Percentiles rank a stretch among this genome's conserved stretches.
phyloP scores from a whole-genome alignment of 1,140 invertebrate genomes.

The Drosophila neocordata region DNA sequence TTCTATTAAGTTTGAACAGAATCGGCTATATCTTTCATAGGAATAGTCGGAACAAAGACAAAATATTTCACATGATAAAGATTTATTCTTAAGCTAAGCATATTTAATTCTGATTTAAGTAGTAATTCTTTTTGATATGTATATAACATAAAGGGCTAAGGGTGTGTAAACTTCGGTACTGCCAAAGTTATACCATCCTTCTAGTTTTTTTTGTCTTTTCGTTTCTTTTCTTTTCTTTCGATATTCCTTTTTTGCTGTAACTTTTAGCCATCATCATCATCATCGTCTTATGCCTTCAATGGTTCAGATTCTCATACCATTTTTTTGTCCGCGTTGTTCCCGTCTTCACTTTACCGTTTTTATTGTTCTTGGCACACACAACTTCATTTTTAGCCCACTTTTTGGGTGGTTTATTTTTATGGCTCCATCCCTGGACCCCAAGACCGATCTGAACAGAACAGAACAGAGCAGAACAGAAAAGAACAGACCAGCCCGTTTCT shows the following conservation, averaged over 20 bases:
- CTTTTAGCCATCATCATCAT: slow-evolving; percentile 66
- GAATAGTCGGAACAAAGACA: no score
- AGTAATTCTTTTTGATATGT: no score
- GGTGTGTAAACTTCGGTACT: no score
- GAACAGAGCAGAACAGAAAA: neutral
- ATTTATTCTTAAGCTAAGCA: no score
- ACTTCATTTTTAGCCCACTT: slow-evolving; percentile 78
- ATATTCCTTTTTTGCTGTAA: slow-evolving; percentile 55
- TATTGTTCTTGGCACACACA: slow-evolving; percentile 78
- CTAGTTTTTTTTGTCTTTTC: neutral
- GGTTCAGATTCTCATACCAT: neutral
- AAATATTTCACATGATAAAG: no score
- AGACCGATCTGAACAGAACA: neutral
- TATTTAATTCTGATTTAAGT: no score
- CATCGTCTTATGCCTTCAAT: slow-evolving; percentile 3
- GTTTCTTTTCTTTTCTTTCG: slow-evolving; percentile 30
- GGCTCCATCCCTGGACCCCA: slow-evolving; percentile 57
- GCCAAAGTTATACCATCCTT: no score
- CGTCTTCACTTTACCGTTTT: slow-evolving; percentile 60
- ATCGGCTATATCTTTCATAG: no score
- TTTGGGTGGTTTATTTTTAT: slow-evolving; percentile 78
- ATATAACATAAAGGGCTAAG: no score
- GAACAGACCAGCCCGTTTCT: neutral
- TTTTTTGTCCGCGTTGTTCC: no score
- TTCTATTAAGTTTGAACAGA: no score